A percentile compares a stretch with the other conserved stretches of the same genome.
Conservation (phyloP, 2,797 vertebrate species). For the Sciurus carolinensis region DNA sequence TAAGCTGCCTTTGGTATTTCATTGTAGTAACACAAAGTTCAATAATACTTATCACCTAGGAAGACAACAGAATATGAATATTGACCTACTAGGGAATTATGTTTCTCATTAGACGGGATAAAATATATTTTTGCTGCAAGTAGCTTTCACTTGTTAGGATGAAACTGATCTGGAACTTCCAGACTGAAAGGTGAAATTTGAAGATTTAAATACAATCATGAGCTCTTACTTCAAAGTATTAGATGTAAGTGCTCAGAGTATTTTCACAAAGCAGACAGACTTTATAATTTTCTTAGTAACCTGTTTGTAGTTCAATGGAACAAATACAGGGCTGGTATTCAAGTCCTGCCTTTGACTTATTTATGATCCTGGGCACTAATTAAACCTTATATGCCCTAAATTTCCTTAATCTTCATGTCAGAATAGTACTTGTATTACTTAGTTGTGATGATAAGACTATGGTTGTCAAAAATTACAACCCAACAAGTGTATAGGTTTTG, state of each 20-base stretch:
- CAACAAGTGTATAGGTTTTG: neutral
- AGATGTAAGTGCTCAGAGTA: conserved; percentile 31
- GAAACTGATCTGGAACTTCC: conserved; percentile 51
- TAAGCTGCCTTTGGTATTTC: neutral
- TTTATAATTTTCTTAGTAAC: conserved; percentile 61
- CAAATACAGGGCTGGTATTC: conserved; percentile 58
- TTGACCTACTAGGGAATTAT: conserved; percentile 41
- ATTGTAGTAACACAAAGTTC: neutral
- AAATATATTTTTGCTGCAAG: conserved; percentile 54
- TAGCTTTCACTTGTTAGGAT: conserved; percentile 69
- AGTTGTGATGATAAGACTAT: conserved; percentile 50
- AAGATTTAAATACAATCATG: conserved; percentile 54
- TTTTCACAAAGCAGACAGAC: conserved; percentile 18
- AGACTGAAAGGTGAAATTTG: conserved; percentile 52
- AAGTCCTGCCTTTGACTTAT: conserved; percentile 41
- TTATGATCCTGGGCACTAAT: conserved; percentile 51
- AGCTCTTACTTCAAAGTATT: conserved; percentile 18
- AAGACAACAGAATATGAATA: conserved; percentile 63
- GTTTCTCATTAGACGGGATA: conserved; percentile 54
- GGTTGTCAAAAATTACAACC: conserved; percentile 19
- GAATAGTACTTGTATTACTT: conserved; percentile 50
- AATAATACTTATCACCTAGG: conserved; percentile 20
- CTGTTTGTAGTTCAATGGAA: conserved; percentile 49
- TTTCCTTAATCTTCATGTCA: conserved; percentile 28
- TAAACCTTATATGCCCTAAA: conserved; percentile 6